Conservation (phyloP, 2,797 vertebrate genomes). For the Nyctalus aviator region DNA sequence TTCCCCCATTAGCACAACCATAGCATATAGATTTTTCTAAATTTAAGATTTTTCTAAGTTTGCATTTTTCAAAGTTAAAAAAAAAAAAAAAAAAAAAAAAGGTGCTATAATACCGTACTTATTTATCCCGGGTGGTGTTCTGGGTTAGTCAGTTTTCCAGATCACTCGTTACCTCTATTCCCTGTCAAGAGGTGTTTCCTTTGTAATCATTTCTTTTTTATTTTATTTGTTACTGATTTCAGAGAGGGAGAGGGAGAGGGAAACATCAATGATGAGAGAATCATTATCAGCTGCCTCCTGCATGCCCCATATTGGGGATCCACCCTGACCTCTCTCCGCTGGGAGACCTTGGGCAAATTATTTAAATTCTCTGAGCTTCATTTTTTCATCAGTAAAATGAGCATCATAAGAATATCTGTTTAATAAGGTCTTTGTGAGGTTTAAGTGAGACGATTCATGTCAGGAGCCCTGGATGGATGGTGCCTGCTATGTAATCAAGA, state of each 20-base stretch:
- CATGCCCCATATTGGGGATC: no score
- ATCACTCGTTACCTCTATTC: background rate
- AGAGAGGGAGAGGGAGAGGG: no score
- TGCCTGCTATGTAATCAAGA: background rate
- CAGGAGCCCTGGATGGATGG: background rate
- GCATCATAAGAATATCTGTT: background rate
- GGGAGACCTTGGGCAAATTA: background rate
- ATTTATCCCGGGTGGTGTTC: background rate
- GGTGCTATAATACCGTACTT: background rate
- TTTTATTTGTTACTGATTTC: no score
- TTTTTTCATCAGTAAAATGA: background rate
- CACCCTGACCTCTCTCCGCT: background rate
- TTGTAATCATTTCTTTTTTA: background rate
- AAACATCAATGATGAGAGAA: no score
- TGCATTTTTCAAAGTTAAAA: conserved; percentile 33
- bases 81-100: background rate
- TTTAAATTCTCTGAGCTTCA: background rate
- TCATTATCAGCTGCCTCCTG: no score
- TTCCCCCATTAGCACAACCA: background rate
- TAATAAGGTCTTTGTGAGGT: background rate
- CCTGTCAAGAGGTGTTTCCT: background rate
- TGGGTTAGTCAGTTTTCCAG: background rate
- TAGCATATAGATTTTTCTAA: conserved; percentile 35
- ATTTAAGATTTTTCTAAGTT: conserved; percentile 31
- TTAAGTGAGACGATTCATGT: background rate